Percentiles rank a stretch among this genome's conserved stretches.
Evolutionary conservation across 30 jellyfish, hydroid and myxozoan genomes (phyloP).

Genomic region (Clytia hemisphaerica): DNA sequence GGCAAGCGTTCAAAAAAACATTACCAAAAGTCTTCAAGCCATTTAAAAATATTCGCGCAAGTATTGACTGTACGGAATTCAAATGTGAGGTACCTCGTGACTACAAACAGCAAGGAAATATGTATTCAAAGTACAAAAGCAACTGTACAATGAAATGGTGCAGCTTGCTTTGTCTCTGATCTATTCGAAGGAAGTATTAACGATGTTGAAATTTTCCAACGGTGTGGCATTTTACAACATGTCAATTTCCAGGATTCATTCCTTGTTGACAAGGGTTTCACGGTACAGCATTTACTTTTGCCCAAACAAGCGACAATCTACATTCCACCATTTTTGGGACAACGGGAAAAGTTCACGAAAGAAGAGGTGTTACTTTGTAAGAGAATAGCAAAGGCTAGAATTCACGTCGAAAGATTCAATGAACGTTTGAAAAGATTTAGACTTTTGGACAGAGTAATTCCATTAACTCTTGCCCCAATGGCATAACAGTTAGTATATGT

Average conservation of each 20-base stretch:
- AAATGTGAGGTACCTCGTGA: slow-evolving; percentile 37
- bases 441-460: slow-evolving; percentile 51
- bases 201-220: slow-evolving; percentile 38
- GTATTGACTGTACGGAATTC: slow-evolving; percentile 61
- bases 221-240: slow-evolving; percentile 61
- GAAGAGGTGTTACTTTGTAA: slow-evolving; percentile 49
- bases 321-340: slow-evolving; percentile 72
- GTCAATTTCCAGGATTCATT: slow-evolving; percentile 52
- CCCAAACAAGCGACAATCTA: slow-evolving; percentile 62
- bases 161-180: slow-evolving; percentile 52
- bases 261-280: slow-evolving; percentile 75
- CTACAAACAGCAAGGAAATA: slow-evolving; percentile 59
- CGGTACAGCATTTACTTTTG: slow-evolving; percentile 54
- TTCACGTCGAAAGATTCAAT: slow-evolving; percentile 70
- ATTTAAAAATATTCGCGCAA: slow-evolving; percentile 43
- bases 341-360: slow-evolving; percentile 36
- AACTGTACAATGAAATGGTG: slow-evolving; percentile 58
- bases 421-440: slow-evolving; percentile 65
- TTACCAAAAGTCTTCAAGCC: slow-evolving; percentile 39
- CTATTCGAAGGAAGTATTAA: slow-evolving; percentile 60
- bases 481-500: slow-evolving; percentile 71
- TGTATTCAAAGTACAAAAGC: slow-evolving; percentile 48
- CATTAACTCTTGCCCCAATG: slow-evolving; percentile 48
- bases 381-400: slow-evolving; percentile 78
- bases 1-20: slow-evolving; percentile 10